Evolutionary conservation across 2,888 invertebrate species (phyloP), one percentile per base, ranked within the genome.

Genomic region (Lypha dubia): DNA sequence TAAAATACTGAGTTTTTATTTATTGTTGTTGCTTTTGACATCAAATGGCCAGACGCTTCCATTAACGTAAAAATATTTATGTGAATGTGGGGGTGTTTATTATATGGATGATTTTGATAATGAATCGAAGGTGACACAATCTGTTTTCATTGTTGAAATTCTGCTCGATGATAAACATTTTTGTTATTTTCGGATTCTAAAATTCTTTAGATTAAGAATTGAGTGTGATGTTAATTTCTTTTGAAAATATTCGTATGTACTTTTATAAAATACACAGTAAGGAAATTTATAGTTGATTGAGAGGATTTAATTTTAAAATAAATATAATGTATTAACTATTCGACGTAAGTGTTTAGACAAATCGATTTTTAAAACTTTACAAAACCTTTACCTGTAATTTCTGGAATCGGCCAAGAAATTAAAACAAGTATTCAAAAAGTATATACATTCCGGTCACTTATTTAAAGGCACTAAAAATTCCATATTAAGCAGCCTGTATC

Each of bases 81-180:
- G 20, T 63, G 22, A 13, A 62, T 38, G 70, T 35, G 15, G 24
- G 56, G 24, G 56, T 60, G 73, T 67, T 68, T 60, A 49, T 70
- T 53, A 46, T 53, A 75, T 68, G 62, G 53, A 62, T 68, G 80
- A 63, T 56, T 75, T 63, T 51, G 68, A 56, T 84, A 84, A 84
- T 84, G 81, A 74, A 81, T 58, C 56, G 77, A 84, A 84, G 84
- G 84, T 81, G 81, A 84, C 81, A 84, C 68, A 74, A 77, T 81
- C 62, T 76, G 73, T 76, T 81, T 84, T 68, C 46, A 32, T 74
- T 60, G 56, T 83, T 83, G 51, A 67, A n/a, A 58, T 56, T 49
- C 60, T 44, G 71, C 67, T 60, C 60, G 71, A 84, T 84, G 84
- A 84, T 76, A 73, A 20, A 58, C 75, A 80, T 46, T 32, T 74